Conservation (phyloP, 2,888 invertebrate genomes). For the Dynastes grantii region DNA sequence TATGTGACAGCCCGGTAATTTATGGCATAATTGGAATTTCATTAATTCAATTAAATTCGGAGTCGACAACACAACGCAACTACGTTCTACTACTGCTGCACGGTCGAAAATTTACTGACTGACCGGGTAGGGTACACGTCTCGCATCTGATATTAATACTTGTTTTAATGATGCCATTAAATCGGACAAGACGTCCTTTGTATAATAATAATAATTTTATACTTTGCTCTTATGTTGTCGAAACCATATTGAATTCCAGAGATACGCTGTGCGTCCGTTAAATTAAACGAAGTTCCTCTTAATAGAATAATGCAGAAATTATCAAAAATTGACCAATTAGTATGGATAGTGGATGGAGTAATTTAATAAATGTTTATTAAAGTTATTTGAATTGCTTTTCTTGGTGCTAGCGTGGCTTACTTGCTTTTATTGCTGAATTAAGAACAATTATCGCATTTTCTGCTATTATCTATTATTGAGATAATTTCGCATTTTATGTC, state of each 20-base stretch:
- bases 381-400: neutral
- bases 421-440: no score
- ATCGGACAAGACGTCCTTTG: slow-evolving; percentile 24
- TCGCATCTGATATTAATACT: slow-evolving; percentile 42
- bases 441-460: no score
- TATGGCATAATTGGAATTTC: slow-evolving; percentile 59
- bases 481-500: no score
- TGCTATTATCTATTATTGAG: no score
- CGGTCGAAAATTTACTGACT: slow-evolving; percentile 39
- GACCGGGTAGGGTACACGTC: neutral
- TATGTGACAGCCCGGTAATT: slow-evolving; percentile 58
- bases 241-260: slow-evolving; percentile 12
- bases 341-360: neutral
- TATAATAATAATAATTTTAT: slow-evolving; percentile 24
- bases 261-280: neutral
- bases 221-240: neutral
- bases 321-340: slow-evolving; percentile 17
- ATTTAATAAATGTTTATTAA: slow-evolving; percentile 8
- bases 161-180: slow-evolving; percentile 47
- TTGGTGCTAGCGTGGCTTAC: no score
- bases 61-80: slow-evolving; percentile 16
- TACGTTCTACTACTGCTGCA: no score
- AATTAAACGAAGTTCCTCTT: neutral
- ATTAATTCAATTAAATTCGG: slow-evolving; percentile 59
- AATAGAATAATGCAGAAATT: neutral